Percentiles rank a stretch among this genome's conserved stretches.
phyloP scores from a whole-genome alignment of 2,797 vertebrate species.

The Pantherophis alleghaniensis region DNA sequence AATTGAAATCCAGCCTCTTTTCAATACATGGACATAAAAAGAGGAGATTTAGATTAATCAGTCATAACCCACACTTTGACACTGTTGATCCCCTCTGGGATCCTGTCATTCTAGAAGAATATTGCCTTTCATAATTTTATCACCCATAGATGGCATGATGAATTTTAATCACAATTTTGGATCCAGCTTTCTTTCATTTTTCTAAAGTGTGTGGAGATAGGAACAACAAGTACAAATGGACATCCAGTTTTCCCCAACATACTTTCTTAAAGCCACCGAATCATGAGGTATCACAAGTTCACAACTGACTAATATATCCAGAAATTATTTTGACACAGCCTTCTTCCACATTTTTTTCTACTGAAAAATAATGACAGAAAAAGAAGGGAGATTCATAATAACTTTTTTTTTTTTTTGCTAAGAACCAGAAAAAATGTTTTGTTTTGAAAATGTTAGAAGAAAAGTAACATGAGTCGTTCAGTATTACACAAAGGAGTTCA shows the following conservation, averaged over 20 bases:
- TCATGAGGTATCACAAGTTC: conserved; percentile 24
- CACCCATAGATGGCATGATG: not conserved
- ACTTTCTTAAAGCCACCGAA: not conserved
- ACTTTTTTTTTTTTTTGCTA: not conserved
- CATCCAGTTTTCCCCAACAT: not conserved
- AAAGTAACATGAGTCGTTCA: conserved; percentile 19
- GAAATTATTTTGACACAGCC: conserved; percentile 5
- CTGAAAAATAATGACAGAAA: conserved; percentile 24
- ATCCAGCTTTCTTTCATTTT: not conserved
- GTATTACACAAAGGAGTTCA: conserved; percentile 16
- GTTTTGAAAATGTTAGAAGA: conserved; percentile 47
- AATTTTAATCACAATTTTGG: not conserved
- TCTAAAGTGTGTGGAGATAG: not conserved
- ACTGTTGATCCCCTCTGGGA: not conserved
- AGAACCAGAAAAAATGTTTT: conserved; percentile 14
- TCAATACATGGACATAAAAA: not conserved
- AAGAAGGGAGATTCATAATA: not conserved
- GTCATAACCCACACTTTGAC: not conserved
- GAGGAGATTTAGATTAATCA: not conserved
- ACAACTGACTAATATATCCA: conserved; percentile 31
- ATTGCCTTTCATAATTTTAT: not conserved
- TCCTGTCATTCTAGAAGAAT: not conserved
- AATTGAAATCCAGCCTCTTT: not conserved
- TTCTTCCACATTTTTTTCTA: not conserved
- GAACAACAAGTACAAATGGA: not conserved